Percentiles rank a stretch among this genome's conserved stretches.
These are phyloP conservation scores for Pachypsylla venusta DNA, from an alignment of 1,140 invertebrate species.

Conservation along the genomic window DNA sequence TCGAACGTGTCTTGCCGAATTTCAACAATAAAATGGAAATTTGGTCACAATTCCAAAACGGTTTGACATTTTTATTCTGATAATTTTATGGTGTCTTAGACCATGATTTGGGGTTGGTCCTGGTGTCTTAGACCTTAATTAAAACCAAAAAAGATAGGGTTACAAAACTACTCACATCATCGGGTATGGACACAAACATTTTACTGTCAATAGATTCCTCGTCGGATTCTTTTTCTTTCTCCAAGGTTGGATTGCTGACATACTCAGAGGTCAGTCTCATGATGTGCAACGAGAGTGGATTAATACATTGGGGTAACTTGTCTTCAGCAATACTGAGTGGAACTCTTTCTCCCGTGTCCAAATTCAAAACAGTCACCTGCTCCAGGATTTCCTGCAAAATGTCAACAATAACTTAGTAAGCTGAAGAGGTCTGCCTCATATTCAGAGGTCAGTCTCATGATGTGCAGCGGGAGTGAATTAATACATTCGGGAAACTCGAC, in stretches of 20 bases:
- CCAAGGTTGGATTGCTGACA: slow-evolving; percentile 54
- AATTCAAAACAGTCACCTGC: slow-evolving; percentile 79
- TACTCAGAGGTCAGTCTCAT: slow-evolving; percentile 85
- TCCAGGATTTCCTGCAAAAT: slow-evolving; percentile 65
- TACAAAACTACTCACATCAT: slow-evolving; percentile 29
- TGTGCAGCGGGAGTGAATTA: slow-evolving; percentile 74
- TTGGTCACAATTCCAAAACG: too few relatives aligned
- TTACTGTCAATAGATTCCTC: slow-evolving; percentile 70
- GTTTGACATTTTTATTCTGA: too few relatives aligned
- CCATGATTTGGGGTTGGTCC: too few relatives aligned
- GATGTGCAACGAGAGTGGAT: slow-evolving; percentile 77
- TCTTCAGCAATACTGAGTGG: slow-evolving; percentile 80
- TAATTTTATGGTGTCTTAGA: too few relatives aligned
- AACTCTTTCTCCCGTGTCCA: slow-evolving; percentile 82
- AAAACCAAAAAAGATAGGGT: too few relatives aligned
- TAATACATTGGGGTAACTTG: slow-evolving; percentile 76
- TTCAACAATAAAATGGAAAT: too few relatives aligned
- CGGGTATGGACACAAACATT: slow-evolving; percentile 44
- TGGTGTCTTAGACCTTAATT: too few relatives aligned
- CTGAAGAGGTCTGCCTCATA: slow-evolving; percentile 65
- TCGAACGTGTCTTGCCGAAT: too few relatives aligned
- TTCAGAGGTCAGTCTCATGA: slow-evolving; percentile 82
- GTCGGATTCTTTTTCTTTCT: slow-evolving; percentile 63
- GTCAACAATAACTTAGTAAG: too few relatives aligned
- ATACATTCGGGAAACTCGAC: slow-evolving; percentile 79